Percentiles rank a stretch among this genome's conserved stretches.
These are phyloP conservation scores for Trachelus iudaicus DNA, from an alignment of 2,888 invertebrate species.

Conservation along the genomic window DNA sequence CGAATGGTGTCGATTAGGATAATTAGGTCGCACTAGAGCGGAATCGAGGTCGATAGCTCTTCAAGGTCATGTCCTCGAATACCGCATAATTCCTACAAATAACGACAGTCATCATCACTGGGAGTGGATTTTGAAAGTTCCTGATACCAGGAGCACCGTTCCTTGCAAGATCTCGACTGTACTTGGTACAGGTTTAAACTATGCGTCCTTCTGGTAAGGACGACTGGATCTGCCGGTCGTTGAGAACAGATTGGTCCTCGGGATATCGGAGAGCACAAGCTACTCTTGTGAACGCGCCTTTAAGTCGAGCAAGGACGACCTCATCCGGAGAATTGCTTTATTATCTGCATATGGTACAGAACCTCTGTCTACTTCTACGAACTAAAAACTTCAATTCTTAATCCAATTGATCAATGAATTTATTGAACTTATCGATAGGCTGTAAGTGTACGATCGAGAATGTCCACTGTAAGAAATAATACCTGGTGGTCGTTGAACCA, in stretches of 20 bases:
- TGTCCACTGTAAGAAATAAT: background rate
- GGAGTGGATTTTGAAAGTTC: background rate
- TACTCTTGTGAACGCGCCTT: background rate
- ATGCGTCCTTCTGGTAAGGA: background rate
- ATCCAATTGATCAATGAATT: background rate
- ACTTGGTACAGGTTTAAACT: background rate
- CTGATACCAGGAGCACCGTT: background rate
- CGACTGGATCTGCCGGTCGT: background rate
- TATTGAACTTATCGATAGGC: background rate
- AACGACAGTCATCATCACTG: background rate
- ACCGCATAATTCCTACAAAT: background rate
- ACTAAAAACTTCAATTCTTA: background rate
- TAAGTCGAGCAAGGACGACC: background rate
- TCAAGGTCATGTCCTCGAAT: background rate
- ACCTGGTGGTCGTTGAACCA: background rate
- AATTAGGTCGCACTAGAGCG: background rate
- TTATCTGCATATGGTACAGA: background rate
- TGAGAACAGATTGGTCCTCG: background rate
- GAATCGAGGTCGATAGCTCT: background rate
- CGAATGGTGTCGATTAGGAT: background rate
- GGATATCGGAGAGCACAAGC: background rate
- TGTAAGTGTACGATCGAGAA: background rate
- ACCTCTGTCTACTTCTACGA: background rate
- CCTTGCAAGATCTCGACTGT: background rate
- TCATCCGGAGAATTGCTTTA: background rate